phyloP scores from a whole-genome alignment of 1,140 invertebrate genomes.

The Lethrus apterus region DNA sequence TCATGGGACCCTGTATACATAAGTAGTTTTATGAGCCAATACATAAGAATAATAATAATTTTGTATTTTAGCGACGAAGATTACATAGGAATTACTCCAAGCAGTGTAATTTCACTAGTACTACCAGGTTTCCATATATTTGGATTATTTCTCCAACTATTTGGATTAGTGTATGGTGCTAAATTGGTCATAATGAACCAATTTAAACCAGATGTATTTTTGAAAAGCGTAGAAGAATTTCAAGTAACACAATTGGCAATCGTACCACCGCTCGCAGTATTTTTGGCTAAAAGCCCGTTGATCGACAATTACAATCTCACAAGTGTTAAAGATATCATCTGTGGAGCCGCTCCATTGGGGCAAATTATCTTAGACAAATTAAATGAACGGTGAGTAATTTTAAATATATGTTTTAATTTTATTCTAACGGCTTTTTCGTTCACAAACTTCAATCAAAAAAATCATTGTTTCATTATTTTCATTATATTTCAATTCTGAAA shows the following conservation, averaged over 20 bases:
- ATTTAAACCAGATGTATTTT: constrained; percentile 53
- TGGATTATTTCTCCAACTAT: background rate
- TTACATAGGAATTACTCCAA: background rate
- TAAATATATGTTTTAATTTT: too few species aligned
- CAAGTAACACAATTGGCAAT: constrained; percentile 46
- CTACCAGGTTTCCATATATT: constrained; percentile 3
- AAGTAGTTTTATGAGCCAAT: background rate
- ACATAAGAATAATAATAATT: background rate
- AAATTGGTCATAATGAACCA: constrained; percentile 34
- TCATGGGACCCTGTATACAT: too few species aligned
- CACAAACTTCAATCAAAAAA: too few species aligned
- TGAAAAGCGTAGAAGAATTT: constrained; percentile 47
- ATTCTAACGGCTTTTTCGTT: too few species aligned
- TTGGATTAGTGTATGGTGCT: background rate
- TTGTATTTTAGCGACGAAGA: background rate
- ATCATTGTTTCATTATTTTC: too few species aligned
- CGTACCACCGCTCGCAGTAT: constrained; percentile 51
- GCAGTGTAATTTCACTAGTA: background rate
- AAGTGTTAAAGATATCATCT: constrained; percentile 39
- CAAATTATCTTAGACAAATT: too few species aligned
- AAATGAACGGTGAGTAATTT: too few species aligned
- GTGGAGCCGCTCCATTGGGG: constrained; percentile 46
- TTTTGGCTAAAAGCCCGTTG: constrained; percentile 47
- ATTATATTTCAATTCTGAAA: too few species aligned
- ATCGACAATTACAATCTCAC: constrained; percentile 42